Base-by-base conservation (phyloP, 92 coral and sea anemone species). In the Montipora capitata region DNA sequence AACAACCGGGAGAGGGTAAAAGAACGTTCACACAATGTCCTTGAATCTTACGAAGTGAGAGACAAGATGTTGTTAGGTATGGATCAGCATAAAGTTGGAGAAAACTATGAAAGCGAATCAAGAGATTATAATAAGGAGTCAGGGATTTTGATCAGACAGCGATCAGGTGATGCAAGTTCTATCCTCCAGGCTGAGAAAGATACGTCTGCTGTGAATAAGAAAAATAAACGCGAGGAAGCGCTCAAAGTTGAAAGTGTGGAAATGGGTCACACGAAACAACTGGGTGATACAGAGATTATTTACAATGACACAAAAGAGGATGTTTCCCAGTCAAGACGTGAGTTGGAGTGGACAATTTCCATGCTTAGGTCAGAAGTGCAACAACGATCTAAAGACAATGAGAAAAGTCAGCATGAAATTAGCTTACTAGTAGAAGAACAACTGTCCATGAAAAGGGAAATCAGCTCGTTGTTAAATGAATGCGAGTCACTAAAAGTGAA, bases 401-500 rank as follows among this genome's bases (percentile, higher is more conserved):
- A 75, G 54, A 72, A 54, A n/a, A 69, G 66, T 12, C 68, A 72
- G 12, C 81, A 79, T 40, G 75, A 59, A 72, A 84, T 61, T 40
- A 74, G 68, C 67, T 43, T 17, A 6, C 58, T 70, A 3, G 69
- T 40, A 84, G 87, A 74, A 85, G 68, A 70, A 58, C 74, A 56
- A 71, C 45, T 57, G 39, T 88, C 62, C 62, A 76, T 49, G 78
- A 84, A 84, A 81, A 68, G 72, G 78, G 88, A 85, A 56, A 80
- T 14, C 10, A 80, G 71, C 20, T 63, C 70, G 27, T 62, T 52
- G 77, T 13, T 67, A 42, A 76, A 38, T 73, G 84, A 76, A 20
- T 76, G 84, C 74, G 82, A n/a, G 48, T 59, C 76, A 52, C 80
- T 83, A 10, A 76, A 78, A 35, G 67, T 81, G 16, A 87, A 48